Base-by-base conservation (phyloP, 1,140 invertebrate species). In the Aethina tumida region DNA sequence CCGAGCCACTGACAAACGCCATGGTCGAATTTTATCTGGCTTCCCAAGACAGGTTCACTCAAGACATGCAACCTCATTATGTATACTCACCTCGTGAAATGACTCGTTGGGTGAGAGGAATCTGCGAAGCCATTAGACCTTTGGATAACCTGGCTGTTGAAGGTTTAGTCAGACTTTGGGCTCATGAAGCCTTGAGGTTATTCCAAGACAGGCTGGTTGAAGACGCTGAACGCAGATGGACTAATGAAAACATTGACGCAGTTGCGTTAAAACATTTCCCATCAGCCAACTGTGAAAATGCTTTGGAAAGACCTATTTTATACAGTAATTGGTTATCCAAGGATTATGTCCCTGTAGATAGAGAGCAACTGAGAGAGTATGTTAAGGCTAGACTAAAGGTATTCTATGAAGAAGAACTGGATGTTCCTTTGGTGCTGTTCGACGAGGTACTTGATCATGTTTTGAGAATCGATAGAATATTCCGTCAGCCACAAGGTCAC, bases 61-160 rank as follows among this genome's bases (percentile, higher is more conserved):
- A 98, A 68, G 97, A 99, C 62, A 98, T 99, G 91, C 97, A 99
- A 64, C 97, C 97, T 1, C 97, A 99, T 65, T 99, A 99, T 62
- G 92, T 99, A 1, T 99, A 99, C 67, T 97, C 93, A 42, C 97
- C 97, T n/a, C 75, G 97, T 63, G 97, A 99, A 68, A 92, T 99
- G 87, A 99, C 97, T 0, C 67, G 97, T 43, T 99, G 97, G 97
- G 95, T 99, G 4, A 72, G 97, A 29, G 97, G 97, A 41, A 99
- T 99, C 42, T 97, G 93, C 64, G 97, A 99, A 68, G 96, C 96
- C 2, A 95, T 99, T 39, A 75, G 84, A 48, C 95, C 96, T 0
- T 62, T 99, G 14, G 96, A 99, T 55, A 82, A 76, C 36, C 64
- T 99, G 0, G 75, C 79, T 1, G 82, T 96, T 0, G 94, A 98